These are phyloP conservation scores for Drosophila pseudotakahashii DNA, from an alignment of 2,888 invertebrate genomes.

Conservation along the genomic window DNA sequence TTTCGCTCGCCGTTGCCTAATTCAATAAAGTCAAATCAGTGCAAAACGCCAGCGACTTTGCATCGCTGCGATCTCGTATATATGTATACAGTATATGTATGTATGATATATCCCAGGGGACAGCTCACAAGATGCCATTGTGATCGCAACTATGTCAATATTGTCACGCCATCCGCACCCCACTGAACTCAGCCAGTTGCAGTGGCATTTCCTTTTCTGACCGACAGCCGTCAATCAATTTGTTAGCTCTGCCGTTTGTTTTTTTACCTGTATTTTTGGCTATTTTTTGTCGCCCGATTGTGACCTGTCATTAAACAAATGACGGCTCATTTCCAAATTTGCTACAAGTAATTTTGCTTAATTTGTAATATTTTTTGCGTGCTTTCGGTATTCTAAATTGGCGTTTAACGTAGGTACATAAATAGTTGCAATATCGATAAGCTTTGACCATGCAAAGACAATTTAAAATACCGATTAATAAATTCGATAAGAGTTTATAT, in stretches of 20 bases:
- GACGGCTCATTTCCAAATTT: slow-evolving; percentile 74
- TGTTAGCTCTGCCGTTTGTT: slow-evolving; percentile 62
- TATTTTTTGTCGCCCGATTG: slow-evolving; percentile 14
- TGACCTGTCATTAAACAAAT: slow-evolving; percentile 77
- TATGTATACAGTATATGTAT: neutral
- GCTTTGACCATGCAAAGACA: neutral
- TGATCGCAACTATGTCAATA: slow-evolving; percentile 64
- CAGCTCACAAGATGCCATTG: slow-evolving; percentile 35
- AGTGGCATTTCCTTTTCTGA: slow-evolving; percentile 71
- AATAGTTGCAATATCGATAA: neutral
- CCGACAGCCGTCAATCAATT: slow-evolving; percentile 78
- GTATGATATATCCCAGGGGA: slow-evolving; percentile 17
- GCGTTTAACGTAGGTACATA: neutral
- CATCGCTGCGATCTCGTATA: slow-evolving; percentile 28
- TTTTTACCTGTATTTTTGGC: neutral
- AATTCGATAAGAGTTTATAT: neutral
- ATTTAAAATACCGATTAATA: neutral
- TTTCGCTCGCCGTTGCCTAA: slow-evolving; percentile 47
- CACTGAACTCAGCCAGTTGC: slow-evolving; percentile 15
- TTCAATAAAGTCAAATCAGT: slow-evolving; percentile 72
- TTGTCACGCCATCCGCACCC: slow-evolving; percentile 71
- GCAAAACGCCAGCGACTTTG: slow-evolving; percentile 48
- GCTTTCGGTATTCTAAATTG: slow-evolving; percentile 29
- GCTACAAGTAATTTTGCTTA: slow-evolving; percentile 63
- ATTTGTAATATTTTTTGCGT: slow-evolving; percentile 39